A percentile compares a stretch with the other conserved stretches of the same genome.
These are phyloP conservation scores for Hydrotaea cyrtoneurina DNA, from an alignment of 2,888 invertebrate genomes.

Conservation along the genomic window DNA sequence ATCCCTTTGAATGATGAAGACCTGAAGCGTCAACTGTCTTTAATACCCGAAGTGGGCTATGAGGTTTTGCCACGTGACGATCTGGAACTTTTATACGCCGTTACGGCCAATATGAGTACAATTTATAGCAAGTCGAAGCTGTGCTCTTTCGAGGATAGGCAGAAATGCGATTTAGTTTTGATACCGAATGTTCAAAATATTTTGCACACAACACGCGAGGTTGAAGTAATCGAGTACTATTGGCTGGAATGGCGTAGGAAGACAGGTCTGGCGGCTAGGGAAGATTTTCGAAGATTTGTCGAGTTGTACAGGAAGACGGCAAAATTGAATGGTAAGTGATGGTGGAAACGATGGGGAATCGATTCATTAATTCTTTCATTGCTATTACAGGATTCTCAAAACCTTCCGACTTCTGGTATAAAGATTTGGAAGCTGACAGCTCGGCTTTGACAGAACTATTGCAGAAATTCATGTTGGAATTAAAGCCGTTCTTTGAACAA, in stretches of 20 bases:
- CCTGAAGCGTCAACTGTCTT: conserved; percentile 87
- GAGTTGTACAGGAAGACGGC: conserved; percentile 77
- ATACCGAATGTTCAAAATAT: conserved; percentile 83
- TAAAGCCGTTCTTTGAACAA: conserved; percentile 76
- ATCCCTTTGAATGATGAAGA: conserved; percentile 84
- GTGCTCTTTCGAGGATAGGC: conserved; percentile 85
- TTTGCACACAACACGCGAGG: conserved; percentile 73
- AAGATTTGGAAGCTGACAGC: conserved; percentile 83
- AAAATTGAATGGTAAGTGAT: conserved; percentile 72
- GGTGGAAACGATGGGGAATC: neutral
- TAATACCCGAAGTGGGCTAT: conserved; percentile 86
- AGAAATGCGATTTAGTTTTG: conserved; percentile 85
- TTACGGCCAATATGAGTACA: conserved; percentile 87
- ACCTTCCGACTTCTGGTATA: conserved; percentile 86
- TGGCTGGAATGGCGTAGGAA: conserved; percentile 78
- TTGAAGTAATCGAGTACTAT: conserved; percentile 77
- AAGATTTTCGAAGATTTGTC: conserved; percentile 74
- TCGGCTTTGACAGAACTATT: conserved; percentile 73
- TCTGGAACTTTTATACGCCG: conserved; percentile 83
- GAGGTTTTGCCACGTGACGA: conserved; percentile 86
- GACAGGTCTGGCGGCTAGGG: conserved; percentile 72
- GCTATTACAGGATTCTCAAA: conserved; percentile 59
- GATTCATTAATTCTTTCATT: neutral
- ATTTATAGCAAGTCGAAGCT: conserved; percentile 88
- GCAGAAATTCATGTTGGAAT: conserved; percentile 71